These are phyloP conservation scores for Idaea straminata DNA, from an alignment of 2,888 invertebrate genomes.

Conservation along the genomic window DNA sequence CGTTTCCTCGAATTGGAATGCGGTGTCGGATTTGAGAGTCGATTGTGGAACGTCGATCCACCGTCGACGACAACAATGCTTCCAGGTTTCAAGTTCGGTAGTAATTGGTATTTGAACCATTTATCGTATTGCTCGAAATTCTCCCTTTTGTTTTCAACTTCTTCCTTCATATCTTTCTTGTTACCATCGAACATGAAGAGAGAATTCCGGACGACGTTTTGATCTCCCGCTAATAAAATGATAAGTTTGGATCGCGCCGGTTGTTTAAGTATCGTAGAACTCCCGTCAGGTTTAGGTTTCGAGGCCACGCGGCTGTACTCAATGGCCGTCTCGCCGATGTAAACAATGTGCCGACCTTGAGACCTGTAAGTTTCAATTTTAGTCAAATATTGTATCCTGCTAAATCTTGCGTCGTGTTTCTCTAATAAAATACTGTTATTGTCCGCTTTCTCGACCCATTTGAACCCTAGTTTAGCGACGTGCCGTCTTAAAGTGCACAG, in stretches of 20 bases:
- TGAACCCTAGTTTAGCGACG: conserved; percentile 37
- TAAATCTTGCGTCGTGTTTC: conserved; percentile 38
- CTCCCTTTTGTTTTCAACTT: conserved; percentile 32
- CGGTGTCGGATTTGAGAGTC: conserved; percentile 33
- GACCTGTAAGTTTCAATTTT: conserved; percentile 36
- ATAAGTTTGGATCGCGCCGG: conserved; percentile 36
- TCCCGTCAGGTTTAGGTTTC: conserved; percentile 36
- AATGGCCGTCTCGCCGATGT: conserved; percentile 35
- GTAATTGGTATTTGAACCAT: conserved; percentile 36
- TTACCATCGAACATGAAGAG: conserved; percentile 35
- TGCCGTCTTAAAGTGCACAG: conserved; percentile 37
- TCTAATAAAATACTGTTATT: conserved; percentile 37
- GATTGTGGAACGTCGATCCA: conserved; percentile 35
- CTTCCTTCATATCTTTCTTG: conserved; percentile 38
- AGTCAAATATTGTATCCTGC: conserved; percentile 37
- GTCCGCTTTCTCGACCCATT: conserved; percentile 41
- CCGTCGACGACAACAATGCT: conserved; percentile 39
- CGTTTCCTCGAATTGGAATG: conserved; percentile 38
- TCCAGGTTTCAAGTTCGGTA: conserved; percentile 34
- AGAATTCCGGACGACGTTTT: conserved; percentile 31
- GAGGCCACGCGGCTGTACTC: conserved; percentile 38
- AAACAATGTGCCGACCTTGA: conserved; percentile 37
- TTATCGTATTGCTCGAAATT: conserved; percentile 39
- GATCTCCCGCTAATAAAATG: conserved; percentile 37
- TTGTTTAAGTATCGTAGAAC: conserved; percentile 36